Evolutionary conservation across 2,888 invertebrate genomes (phyloP).

Genomic region (Monoplex corrugatus): DNA sequence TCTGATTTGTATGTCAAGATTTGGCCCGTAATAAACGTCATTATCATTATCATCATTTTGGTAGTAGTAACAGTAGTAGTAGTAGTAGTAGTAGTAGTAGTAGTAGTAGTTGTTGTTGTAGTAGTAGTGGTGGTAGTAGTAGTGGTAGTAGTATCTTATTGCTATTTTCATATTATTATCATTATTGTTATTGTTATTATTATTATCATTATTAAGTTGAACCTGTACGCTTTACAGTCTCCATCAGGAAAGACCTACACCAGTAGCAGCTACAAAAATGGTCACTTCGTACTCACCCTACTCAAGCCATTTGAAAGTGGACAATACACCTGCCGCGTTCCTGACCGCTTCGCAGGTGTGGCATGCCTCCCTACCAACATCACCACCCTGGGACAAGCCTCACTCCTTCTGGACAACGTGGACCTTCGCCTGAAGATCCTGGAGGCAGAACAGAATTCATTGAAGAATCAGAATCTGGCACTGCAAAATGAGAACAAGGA

Average conservation of each 20-base stretch:
- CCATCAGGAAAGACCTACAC: neutral
- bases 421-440: neutral
- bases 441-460: neutral
- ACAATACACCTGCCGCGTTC: neutral
- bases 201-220: no score
- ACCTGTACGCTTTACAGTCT: neutral
- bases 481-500: neutral
- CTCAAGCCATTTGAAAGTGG: neutral
- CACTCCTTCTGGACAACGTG: neutral
- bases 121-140: no score
- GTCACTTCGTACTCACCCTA: neutral
- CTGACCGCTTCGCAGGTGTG: neutral
- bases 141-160: no score
- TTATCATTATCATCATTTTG: no score
- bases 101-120: no score
- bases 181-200: no score
- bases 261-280: neutral
- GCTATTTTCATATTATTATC: no score
- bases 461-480: neutral
- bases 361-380: neutral
- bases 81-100: no score
- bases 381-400: neutral
- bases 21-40: no score
- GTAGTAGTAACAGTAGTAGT: no score
- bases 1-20: no score